Conservation (phyloP, 2,797 vertebrate species). For the Hemitrygon akajei region DNA sequence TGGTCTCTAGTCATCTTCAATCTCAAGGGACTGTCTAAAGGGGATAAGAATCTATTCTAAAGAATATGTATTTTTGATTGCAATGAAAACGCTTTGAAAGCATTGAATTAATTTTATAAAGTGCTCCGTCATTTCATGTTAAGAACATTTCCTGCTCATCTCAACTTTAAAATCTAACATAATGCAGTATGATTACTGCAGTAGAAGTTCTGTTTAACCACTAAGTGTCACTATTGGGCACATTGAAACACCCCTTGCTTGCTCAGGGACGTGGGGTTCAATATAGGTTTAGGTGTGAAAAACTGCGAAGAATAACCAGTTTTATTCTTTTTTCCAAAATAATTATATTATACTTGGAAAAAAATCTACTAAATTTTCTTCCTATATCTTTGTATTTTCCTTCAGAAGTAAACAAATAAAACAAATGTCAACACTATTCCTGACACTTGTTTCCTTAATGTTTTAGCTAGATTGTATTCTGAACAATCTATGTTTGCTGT, state of each 20-base stretch:
- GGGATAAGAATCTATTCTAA: no score
- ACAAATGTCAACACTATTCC: not conserved
- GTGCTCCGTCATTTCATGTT: not conserved
- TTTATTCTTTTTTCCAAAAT: not conserved
- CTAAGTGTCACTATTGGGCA: slow-evolving; percentile 24
- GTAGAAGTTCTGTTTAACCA: not conserved
- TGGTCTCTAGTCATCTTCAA: no score
- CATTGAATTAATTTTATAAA: not conserved
- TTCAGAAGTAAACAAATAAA: not conserved
- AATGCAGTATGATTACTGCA: not conserved
- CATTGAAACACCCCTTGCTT: not conserved
- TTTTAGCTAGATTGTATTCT: no score
- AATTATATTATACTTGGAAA: not conserved
- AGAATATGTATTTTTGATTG: not conserved
- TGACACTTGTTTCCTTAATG: no score
- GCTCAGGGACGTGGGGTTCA: not conserved
- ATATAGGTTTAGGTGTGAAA: no score
- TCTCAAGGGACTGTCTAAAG: no score
- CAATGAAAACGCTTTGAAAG: not conserved
- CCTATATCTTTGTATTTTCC: not conserved
- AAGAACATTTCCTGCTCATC: not conserved
- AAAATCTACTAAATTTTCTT: not conserved
- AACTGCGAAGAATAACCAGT: not conserved
- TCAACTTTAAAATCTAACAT: not conserved
- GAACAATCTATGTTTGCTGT: no score